phyloP scores from a whole-genome alignment of 1,140 invertebrate genomes.

The Saccostrea echinata region DNA sequence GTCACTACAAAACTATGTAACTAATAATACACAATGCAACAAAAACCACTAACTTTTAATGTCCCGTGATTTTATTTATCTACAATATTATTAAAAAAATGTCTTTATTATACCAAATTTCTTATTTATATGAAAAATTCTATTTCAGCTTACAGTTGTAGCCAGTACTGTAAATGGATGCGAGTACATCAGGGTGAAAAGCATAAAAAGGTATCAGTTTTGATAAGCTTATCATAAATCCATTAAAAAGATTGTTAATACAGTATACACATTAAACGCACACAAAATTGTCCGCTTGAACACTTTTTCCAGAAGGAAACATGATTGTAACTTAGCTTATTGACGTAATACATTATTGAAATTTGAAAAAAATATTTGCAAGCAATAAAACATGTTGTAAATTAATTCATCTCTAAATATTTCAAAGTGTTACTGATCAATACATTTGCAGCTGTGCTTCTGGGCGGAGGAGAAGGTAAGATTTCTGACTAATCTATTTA shows the following conservation, averaged over 20 bases:
- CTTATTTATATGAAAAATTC: background rate
- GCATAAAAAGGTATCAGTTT: background rate
- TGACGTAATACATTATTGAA: background rate
- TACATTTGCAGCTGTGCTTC: background rate
- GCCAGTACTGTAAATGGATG: background rate
- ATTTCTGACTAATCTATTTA: background rate
- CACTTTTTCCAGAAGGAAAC: background rate
- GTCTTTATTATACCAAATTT: background rate
- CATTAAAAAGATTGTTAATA: too few relatives aligned
- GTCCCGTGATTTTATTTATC: too few relatives aligned
- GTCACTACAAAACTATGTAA: too few relatives aligned
- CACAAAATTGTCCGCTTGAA: too few relatives aligned
- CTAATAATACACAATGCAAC: too few relatives aligned
- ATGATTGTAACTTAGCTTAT: background rate
- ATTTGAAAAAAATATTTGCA: background rate
- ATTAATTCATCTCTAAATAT: background rate
- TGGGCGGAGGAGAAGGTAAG: slow-evolving; percentile 8
- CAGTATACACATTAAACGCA: too few relatives aligned
- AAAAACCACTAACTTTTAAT: too few relatives aligned
- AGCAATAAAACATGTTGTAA: background rate
- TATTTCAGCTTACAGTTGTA: background rate
- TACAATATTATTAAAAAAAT: background rate
- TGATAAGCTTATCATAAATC: too few relatives aligned
- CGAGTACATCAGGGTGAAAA: background rate
- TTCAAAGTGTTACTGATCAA: background rate